A percentile compares a stretch with the other conserved stretches of the same genome.
Evolutionary conservation across 2,888 invertebrate genomes (phyloP).

Genomic region (Caenorhabditis sp.): DNA sequence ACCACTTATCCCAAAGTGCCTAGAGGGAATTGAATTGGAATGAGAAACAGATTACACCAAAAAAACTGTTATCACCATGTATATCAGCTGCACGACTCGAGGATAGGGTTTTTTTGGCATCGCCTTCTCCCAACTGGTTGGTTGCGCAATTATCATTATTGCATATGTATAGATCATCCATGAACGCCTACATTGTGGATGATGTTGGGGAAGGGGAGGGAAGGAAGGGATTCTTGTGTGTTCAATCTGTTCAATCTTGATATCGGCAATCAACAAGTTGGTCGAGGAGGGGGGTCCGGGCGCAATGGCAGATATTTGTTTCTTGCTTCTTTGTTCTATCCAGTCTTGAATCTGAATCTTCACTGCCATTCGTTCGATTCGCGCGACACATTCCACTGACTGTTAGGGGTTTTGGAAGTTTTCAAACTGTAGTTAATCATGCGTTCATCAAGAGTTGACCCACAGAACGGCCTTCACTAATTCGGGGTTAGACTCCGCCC

Average conservation of each 20-base stretch:
- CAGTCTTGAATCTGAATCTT: conserved; percentile 25
- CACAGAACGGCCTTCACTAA: conserved; percentile 38
- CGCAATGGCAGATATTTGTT: conserved; percentile 44
- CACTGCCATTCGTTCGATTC: conserved; percentile 10
- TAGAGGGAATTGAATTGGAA: background rate
- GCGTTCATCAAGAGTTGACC: conserved; percentile 54
- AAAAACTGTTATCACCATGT: conserved; percentile 15
- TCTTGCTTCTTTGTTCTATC: conserved; percentile 45
- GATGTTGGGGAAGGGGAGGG: too few relatives aligned
- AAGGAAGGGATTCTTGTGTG: conserved; percentile 47
- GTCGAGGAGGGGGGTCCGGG: too few relatives aligned
- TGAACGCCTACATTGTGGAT: conserved; percentile 14
- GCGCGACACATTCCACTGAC: conserved; percentile 14
- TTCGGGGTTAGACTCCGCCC: conserved; percentile 42
- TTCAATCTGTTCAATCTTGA: conserved; percentile 61
- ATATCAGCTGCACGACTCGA: conserved; percentile 2
- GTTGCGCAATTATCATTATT: conserved; percentile 63
- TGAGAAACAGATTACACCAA: background rate
- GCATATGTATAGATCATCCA: conserved; percentile 12
- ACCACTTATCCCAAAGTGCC: conserved; percentile 35
- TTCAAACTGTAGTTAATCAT: conserved; percentile 35
- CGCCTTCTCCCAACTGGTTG: background rate
- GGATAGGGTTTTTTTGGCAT: background rate
- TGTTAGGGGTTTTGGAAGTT: conserved; percentile 11
- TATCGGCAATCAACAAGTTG: conserved; percentile 58